Percentiles rank a stretch among this genome's conserved stretches.
Conservation (phyloP, 92 coral and sea anemone genomes). For the Umimayanthus kanabou region DNA sequence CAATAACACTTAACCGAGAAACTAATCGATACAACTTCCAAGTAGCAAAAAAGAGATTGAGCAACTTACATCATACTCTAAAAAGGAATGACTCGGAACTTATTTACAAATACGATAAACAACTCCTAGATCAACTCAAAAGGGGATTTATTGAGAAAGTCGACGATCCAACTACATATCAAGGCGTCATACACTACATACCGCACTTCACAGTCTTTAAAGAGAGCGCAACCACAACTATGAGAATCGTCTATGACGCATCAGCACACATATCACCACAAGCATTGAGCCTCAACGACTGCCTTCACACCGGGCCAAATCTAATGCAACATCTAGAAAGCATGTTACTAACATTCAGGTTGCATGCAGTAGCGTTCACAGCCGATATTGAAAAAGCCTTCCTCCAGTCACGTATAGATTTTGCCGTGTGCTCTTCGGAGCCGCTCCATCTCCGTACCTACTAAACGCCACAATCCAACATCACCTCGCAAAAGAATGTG, state of each 20-base stretch:
- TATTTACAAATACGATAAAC: conserved; percentile 47
- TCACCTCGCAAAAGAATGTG: background rate
- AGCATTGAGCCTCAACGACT: conserved; percentile 52
- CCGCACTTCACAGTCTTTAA: conserved; percentile 64
- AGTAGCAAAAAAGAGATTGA: background rate
- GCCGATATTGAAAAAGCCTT: conserved; percentile 32
- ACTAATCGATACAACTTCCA: conserved; percentile 42
- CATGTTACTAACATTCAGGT: conserved; percentile 46
- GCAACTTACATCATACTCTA: conserved; percentile 44
- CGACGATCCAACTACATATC: conserved; percentile 36
- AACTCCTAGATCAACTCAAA: conserved; percentile 57
- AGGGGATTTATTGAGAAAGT: conserved; percentile 57
- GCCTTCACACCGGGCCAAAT: conserved; percentile 59
- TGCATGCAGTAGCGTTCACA: conserved; percentile 50
- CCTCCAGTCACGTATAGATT: conserved; percentile 45
- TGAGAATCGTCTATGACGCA: conserved; percentile 64
- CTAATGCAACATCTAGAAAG: conserved; percentile 42
- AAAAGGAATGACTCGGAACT: conserved; percentile 39
- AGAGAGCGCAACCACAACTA: conserved; percentile 56
- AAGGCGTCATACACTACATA: conserved; percentile 54
- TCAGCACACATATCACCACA: conserved; percentile 45
- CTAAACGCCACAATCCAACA: conserved; percentile 41
- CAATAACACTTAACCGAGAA: conserved; percentile 40
- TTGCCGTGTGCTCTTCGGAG: conserved; percentile 57
- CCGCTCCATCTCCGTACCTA: conserved; percentile 55